A percentile compares a stretch with the other conserved stretches of the same genome.
Evolutionary conservation across 64 coral and sea anemone genomes (phyloP).

Genomic region (Stichodactyla helianthus): DNA sequence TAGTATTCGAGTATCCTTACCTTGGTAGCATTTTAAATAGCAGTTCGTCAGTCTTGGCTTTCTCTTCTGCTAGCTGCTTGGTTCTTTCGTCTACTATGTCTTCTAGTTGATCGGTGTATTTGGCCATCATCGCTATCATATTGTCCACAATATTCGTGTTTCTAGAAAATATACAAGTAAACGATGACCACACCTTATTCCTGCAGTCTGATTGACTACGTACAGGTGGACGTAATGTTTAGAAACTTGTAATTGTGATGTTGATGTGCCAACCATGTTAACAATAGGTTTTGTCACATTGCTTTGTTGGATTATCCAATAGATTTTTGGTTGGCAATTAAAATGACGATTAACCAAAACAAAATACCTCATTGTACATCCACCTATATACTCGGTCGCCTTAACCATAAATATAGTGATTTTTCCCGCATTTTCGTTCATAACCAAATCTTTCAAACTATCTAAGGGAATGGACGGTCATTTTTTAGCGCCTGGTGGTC

Average conservation of each 20-base stretch:
- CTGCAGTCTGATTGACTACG: neutral
- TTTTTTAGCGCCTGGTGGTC: no score
- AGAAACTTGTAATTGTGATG: neutral
- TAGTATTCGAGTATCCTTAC: neutral
- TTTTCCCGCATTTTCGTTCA: no score
- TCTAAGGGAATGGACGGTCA: no score
- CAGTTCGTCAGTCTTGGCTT: constrained; percentile 83
- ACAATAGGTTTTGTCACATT: no score
- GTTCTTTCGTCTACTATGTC: constrained; percentile 73
- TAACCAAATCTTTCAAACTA: no score
- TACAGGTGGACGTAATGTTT: neutral
- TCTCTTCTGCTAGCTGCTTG: constrained; percentile 66
- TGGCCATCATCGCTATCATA: constrained; percentile 85
- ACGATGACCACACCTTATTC: neutral
- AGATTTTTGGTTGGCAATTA: no score
- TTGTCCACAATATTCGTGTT: constrained; percentile 67
- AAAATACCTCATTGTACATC: no score
- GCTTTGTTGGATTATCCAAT: no score
- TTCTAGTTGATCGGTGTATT: constrained; percentile 76
- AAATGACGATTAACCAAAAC: no score
- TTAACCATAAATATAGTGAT: no score
- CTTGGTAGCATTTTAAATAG: constrained; percentile 85
- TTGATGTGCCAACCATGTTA: neutral
- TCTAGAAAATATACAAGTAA: neutral
- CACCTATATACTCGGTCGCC: no score